Base-by-base conservation (phyloP, 2,888 invertebrate genomes). In the Synanthedon myopaeformis region DNA sequence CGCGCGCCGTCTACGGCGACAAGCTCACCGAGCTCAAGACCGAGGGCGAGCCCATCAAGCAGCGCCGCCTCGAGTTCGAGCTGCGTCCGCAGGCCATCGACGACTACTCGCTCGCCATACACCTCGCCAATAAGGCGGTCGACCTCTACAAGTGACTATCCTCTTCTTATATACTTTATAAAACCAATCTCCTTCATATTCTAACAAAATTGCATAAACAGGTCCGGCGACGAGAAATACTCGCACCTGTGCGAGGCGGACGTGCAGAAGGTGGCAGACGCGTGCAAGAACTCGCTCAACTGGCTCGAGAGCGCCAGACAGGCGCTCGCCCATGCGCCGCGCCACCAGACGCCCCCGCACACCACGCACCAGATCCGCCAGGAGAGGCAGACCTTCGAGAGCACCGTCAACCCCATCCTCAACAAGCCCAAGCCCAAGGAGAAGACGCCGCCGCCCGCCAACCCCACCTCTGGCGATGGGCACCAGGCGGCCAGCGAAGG, bases 371-470 rank as follows among this genome's bases (percentile, higher is more conserved):
- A 96, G 72, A 93, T 98, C 62, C 90, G 92, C 54, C 90, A 92
- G 60, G 94, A 96, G 76, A 90, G 92, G 80, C 89, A 91, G 89
- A 93, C 90, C 66, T 89, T 90, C 64, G 89, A 89, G 66, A 84
- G 70, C 63, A 73, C 73, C 51, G 90, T 92, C 49, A 90, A 89
- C 69, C 93, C 96, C 5, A 93, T 98, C 60, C 82, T 98, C 59
- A 96, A 94, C 79, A 96, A 96, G 76, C 95, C 96, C 53, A 96
- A 96, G 79, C 97, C 98, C 6, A 96, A 96, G 79, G 88, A 88
- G 69, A 88, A 88, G 74, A 84, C 82, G 0, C 88, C 88, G 1
- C 88, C 88, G 6, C 87, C 88, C 6, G 53, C 51, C 23, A 51
- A 28, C 58, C 55, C 73, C 71, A 64, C 74, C 71, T 51, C 76